Base-by-base conservation (phyloP, 2,888 invertebrate species). In the Pycnomerus fuliginosus region DNA sequence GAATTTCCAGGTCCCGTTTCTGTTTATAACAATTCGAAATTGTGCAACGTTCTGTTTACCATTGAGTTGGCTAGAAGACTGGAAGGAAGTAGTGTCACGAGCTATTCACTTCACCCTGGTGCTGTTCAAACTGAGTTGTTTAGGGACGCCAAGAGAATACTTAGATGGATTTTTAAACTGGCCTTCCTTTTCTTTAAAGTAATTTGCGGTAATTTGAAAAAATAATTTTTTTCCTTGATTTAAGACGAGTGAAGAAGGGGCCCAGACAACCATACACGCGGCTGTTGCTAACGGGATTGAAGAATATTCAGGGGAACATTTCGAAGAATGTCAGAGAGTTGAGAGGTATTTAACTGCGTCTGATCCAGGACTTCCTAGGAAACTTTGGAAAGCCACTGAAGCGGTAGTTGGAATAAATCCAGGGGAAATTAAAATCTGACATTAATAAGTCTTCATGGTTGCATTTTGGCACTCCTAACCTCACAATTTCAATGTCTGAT, bases 261-360 rank as follows among this genome's bases (percentile, higher is more conserved):
- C 68, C 2, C 70, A 70, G 50, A 70, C 69, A 1, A 53, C 56
- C 4, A 61, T 70, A n/a, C 50, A 62, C 42, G 48, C 61, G 32
- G 58, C 62, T 3, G 56, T 68, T n/a, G 48, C 58, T 1, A 61
- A 67, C 16, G 62, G 62, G 25, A 56, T 66, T 10, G 59, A 62
- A 22, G 37, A 54, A 16, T 48, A 59, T 4, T 56, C 56, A 3
- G 68, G 68, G 5, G 41, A 61, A 36, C 67, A 68, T 50, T 69
- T 65, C 29, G 48, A 48, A 10, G 66, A 70, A 23, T 70, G 68
- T 44, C 50, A 52, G 37, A 37, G 35, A n/a, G 43, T 42, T n/a
- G n/a, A n/a, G n/a, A n/a, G n/a, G n/a, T n/a, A n/a, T n/a, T n/a
- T n/a, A n/a, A n/a, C n/a, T n/a, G n/a, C n/a, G n/a, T n/a, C n/a